Base-by-base conservation (phyloP, 2,797 vertebrate genomes). In the Fistularia commersonii region DNA sequence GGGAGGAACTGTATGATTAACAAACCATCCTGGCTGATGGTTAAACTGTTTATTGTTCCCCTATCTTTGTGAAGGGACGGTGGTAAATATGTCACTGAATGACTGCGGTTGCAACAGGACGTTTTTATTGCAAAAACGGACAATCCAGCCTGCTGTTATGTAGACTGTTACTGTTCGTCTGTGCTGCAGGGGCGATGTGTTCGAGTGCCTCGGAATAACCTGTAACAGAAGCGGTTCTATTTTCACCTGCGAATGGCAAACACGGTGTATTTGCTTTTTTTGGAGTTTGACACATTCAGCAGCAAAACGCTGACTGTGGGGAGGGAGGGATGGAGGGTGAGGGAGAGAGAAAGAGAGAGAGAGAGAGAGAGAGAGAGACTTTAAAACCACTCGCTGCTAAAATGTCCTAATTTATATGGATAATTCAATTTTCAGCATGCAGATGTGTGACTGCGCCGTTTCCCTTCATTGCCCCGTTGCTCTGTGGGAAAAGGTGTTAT, bases 401-500 rank as follows among this genome's bases (percentile, higher is more conserved):
- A 23, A 23, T 23, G 23, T 23, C 23, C 23, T 11, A n/a, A 32
- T 12, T 31, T 33, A 8, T 8, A 11, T 10, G 41, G 14, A 31
- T 15, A 4, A 41, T 11, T 11, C 39, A 12, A 41, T 41, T 41
- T 11, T 6, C 11, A 8, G 11, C 39, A 41, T 41, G 39, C 11
- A 12, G 39, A 11, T 11, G 13, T 23, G 45, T 12, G 49, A 41
- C 34, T 23, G 48, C n/a, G 3, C 37, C 32, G 2, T 40, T 37
- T 60, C 50, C 68, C 43, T 64, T 64, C 58, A 59, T 72, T 72
- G 69, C 68, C 63, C 71, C 67, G 51, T 69, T 32, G 32, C 69
- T 74, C 75, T 58, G 79, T 77, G 81, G 69, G 81, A 81, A 77
- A 67, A 77, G 51, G 76, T 76, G 78, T 73, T 72, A 38, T 59